These are phyloP conservation scores for Chamaetylas fuelleborni DNA, from an alignment of 2,113 vertebrate species.

Conservation along the genomic window DNA sequence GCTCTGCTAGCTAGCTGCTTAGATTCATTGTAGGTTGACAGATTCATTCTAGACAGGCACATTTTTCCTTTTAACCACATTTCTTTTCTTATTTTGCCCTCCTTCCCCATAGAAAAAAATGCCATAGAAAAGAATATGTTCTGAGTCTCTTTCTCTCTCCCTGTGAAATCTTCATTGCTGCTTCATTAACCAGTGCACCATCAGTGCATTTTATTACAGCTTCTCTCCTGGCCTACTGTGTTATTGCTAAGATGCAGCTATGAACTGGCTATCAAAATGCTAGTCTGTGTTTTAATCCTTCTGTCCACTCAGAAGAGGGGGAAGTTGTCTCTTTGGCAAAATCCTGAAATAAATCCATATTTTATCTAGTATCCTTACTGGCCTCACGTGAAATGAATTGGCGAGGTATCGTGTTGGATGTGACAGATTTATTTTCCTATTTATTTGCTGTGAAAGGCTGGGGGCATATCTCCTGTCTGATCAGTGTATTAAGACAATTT, in stretches of 20 bases:
- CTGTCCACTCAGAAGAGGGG: background rate
- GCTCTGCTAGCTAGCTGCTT: background rate
- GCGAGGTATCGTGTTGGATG: background rate
- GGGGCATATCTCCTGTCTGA: background rate
- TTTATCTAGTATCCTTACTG: background rate
- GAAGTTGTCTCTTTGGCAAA: background rate
- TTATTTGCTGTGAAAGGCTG: slow-evolving; percentile 9
- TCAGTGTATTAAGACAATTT: background rate
- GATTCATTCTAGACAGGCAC: background rate
- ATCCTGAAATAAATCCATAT: background rate
- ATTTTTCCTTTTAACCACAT: slow-evolving; percentile 3
- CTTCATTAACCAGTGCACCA: slow-evolving; percentile 59
- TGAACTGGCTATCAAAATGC: slow-evolving; percentile 23
- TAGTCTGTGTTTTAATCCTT: slow-evolving; percentile 24
- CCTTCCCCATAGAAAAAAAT: background rate
- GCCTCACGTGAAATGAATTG: background rate
- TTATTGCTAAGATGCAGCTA: slow-evolving; percentile 22
- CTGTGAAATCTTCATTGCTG: slow-evolving; percentile 55
- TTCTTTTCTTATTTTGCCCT: slow-evolving; percentile 25
- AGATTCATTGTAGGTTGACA: background rate
- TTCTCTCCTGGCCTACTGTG: slow-evolving; percentile 34
- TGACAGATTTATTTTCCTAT: slow-evolving; percentile 13
- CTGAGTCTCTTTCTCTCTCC: slow-evolving; percentile 10
- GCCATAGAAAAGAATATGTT: background rate
- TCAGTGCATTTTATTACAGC: slow-evolving; percentile 54